Evolutionary conservation across 92 coral and sea anemone genomes (phyloP).

Genomic region (Bergia puertoricense): DNA sequence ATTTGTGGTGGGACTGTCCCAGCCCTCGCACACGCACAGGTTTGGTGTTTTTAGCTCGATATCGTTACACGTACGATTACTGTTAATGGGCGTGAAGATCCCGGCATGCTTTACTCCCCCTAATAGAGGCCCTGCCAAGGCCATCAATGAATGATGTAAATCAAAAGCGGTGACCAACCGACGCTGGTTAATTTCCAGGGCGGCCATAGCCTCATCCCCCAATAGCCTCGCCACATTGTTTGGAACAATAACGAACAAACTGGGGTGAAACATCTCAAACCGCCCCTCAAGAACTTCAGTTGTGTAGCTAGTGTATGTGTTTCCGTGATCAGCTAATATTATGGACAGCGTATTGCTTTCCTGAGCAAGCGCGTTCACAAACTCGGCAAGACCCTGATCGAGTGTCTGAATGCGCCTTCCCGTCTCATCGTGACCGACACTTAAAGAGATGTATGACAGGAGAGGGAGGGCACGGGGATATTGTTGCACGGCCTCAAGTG

Average conservation of each 20-base stretch:
- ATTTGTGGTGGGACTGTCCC: slow-evolving; percentile 71
- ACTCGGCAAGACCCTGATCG: slow-evolving; percentile 58
- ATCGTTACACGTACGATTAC: slow-evolving; percentile 64
- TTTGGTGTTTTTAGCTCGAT: slow-evolving; percentile 74
- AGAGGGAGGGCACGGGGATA: slow-evolving; percentile 55
- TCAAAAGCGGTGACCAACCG: slow-evolving; percentile 74
- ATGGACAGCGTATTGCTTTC: slow-evolving; percentile 68
- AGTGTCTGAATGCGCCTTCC: slow-evolving; percentile 70
- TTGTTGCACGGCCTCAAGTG: slow-evolving; percentile 46
- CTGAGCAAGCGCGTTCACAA: slow-evolving; percentile 51
- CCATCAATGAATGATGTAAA: slow-evolving; percentile 68
- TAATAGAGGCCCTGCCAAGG: slow-evolving; percentile 54
- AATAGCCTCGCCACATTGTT: slow-evolving; percentile 52
- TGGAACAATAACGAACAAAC: slow-evolving; percentile 70
- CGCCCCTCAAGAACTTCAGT: slow-evolving; percentile 64
- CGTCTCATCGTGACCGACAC: slow-evolving; percentile 72
- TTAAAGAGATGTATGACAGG: slow-evolving; percentile 66
- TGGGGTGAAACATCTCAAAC: slow-evolving; percentile 83
- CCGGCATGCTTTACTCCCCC: slow-evolving; percentile 61
- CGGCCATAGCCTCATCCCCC: slow-evolving; percentile 62
- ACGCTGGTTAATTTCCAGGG: slow-evolving; percentile 65
- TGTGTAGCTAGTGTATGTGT: slow-evolving; percentile 71
- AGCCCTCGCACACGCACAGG: slow-evolving; percentile 12
- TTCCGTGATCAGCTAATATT: slow-evolving; percentile 82
- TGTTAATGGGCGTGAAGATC: slow-evolving; percentile 59